Base-by-base conservation (phyloP, 1,140 invertebrate species). In the Ruditapes philippinarum region DNA sequence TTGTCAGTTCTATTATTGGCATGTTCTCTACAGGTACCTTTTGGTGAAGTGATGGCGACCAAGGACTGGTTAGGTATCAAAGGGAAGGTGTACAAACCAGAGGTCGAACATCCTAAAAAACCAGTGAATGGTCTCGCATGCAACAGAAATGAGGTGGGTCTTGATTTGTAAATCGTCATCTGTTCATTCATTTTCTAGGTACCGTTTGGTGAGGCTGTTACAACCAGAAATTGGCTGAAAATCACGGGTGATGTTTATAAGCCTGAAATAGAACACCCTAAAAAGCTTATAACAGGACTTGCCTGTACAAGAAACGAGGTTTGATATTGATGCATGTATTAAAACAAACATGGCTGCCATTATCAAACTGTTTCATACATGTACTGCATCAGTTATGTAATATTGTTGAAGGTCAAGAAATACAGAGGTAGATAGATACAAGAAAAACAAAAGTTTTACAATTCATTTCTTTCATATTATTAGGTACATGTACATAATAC, bases 181-280 rank as follows among this genome's bases (percentile, higher is more conserved):
- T 81, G 28, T 81, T 60, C 36, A 14, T 81, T 81, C 31, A 25
- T 65, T 62, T 70, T 65, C 45, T 89, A 97, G 97, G 96, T 99
- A n/a, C 98, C 98, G 28, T 99, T 99, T 97, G 98, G 98, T 36
- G 98, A 99, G 96, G 97, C 98, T 54, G 96, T 95, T 57, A 96
- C 97, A 86, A 98, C 98, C 0, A 97, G 96, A 89, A 96, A 98
- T 88, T 98, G 98, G 97, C 96, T 99, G 89, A 95, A 97, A 90
- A 97, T 99, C 31, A 95, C 96, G 54, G 98, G 98, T 9, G 93
- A 96, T 65, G 97, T 99, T 25, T 95, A 94, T 0, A 97, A 97
- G 94, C 98, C 98, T 31, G 88, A 95, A 5, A 95, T 96, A 51
- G 97, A 98, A 94, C 97, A 98, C 95, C 96, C 97, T 0, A 96